These are phyloP conservation scores for Orchesella cincta DNA, from an alignment of 1,140 invertebrate genomes.

Conservation along the genomic window DNA sequence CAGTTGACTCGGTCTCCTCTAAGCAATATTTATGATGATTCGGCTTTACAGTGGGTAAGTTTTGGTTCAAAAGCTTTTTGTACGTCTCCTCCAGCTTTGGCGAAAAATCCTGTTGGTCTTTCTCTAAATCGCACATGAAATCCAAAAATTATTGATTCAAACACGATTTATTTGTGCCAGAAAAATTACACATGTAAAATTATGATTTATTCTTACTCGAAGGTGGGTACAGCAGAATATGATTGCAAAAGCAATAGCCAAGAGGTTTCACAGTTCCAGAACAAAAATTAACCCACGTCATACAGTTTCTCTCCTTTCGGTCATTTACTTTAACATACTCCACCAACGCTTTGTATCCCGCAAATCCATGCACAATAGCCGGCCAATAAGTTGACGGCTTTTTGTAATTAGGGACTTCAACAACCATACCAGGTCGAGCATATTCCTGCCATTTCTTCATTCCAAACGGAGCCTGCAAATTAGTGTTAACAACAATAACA, in stretches of 20 bases:
- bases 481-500: no score
- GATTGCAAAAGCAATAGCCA: background rate
- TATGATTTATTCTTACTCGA: background rate
- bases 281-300: background rate
- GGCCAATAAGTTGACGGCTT: no score
- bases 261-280: background rate
- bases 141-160: background rate
- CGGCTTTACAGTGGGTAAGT: background rate
- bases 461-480: no score
- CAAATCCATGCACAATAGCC: background rate
- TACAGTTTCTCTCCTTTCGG: no score
- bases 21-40: background rate
- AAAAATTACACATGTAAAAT: background rate
- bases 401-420: no score
- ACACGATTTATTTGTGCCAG: background rate
- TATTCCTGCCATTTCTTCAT: no score
- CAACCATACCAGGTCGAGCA: no score
- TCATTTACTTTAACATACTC: background rate
- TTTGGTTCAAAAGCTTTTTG: background rate
- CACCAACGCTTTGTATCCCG: background rate
- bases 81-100: background rate
- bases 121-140: no score
- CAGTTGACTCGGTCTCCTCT: background rate
- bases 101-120: background rate
- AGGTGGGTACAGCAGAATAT: background rate